A percentile compares a stretch with the other conserved stretches of the same genome.
Conservation (phyloP, 2,797 vertebrate species). For the Thripadectes ignobilis region DNA sequence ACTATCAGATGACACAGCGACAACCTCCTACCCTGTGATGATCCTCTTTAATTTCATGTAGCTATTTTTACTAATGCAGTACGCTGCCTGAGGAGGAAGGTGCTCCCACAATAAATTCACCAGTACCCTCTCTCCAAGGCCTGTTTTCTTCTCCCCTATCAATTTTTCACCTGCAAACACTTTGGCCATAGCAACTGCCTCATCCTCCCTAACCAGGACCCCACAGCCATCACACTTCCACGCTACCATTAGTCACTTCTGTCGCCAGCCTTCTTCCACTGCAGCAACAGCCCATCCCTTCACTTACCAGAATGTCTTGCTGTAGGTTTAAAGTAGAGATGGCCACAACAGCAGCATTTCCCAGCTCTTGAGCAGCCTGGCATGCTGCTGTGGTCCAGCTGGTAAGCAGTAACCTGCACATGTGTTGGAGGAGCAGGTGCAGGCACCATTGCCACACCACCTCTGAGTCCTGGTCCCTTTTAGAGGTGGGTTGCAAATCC, state of each 20-base stretch:
- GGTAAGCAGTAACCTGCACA: neutral
- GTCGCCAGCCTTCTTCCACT: accelerated
- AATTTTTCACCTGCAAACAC: neutral
- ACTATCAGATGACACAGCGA: neutral
- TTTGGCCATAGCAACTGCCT: neutral
- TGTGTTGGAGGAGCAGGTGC: neutral
- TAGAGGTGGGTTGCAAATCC: neutral
- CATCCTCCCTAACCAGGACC: neutral
- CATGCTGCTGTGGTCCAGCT: accelerated
- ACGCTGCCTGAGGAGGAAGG: neutral
- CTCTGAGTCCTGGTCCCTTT: neutral
- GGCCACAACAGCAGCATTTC: neutral
- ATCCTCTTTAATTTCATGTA: neutral
- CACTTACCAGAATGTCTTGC: neutral
- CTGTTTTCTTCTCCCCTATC: neutral
- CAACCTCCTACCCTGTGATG: neutral
- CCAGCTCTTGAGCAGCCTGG: accelerated
- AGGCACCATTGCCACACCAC: neutral
- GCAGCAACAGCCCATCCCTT: neutral
- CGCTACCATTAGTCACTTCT: neutral
- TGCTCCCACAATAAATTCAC: neutral
- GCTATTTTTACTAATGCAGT: conserved; percentile 1
- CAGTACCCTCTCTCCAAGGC: neutral
- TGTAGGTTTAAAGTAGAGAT: neutral
- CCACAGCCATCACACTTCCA: too few species aligned